These are phyloP conservation scores for Poeciliopsis retropinna DNA, from an alignment of 2,113 vertebrate genomes.

Conservation along the genomic window DNA sequence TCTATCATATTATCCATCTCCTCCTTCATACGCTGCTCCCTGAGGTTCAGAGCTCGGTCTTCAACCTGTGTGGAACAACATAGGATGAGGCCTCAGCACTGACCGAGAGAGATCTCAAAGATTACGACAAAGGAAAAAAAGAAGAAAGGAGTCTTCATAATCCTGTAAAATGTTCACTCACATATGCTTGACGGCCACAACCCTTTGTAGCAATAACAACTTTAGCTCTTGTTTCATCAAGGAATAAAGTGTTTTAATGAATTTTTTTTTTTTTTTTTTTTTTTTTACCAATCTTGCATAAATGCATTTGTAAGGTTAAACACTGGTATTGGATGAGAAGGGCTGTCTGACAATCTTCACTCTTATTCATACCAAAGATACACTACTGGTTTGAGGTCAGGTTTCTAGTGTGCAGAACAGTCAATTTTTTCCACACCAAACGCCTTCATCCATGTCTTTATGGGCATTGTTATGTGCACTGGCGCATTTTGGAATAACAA, in stretches of 20 bases:
- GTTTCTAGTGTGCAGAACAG: too few species aligned
- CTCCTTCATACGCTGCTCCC: conserved; percentile 54
- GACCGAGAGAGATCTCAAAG: conserved; percentile 11
- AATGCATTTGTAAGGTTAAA: background rate
- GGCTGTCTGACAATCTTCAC: background rate
- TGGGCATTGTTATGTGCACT: too few species aligned
- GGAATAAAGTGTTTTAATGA: background rate
- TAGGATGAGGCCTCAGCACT: conserved; percentile 15
- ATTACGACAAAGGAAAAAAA: conserved; percentile 11
- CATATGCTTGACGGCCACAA: too few species aligned
- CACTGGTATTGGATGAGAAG: background rate
- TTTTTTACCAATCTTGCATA: background rate
- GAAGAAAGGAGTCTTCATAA: background rate
- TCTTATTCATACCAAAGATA: background rate
- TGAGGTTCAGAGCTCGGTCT: conserved; percentile 57
- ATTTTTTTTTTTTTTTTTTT: too few species aligned
- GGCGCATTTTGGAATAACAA: too few species aligned
- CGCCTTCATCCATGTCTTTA: too few species aligned
- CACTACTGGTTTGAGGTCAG: background rate
- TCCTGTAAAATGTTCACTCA: conserved; percentile 9
- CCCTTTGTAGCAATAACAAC: background rate
- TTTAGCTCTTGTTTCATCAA: background rate
- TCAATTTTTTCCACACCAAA: background rate
- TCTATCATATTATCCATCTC: conserved; percentile 68
- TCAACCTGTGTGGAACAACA: conserved; percentile 62